Percentiles rank a stretch among this genome's conserved stretches.
Conservation (phyloP, 2,113 vertebrate species). For the Saiga tatarica region DNA sequence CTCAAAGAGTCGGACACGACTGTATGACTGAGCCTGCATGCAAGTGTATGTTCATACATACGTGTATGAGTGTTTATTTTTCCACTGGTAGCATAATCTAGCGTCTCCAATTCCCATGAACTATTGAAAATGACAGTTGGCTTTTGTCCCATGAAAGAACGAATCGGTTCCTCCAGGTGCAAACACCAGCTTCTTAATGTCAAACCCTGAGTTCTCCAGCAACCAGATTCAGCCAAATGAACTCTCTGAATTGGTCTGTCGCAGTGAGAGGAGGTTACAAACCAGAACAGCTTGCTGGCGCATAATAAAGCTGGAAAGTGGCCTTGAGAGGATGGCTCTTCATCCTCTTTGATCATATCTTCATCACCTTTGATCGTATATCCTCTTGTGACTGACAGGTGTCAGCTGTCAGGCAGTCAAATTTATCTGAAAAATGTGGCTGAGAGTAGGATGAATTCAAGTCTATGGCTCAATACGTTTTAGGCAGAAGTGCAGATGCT, state of each 20-base stretch:
- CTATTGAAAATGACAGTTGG: conserved; percentile 13
- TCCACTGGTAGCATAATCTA: not conserved
- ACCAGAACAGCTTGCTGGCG: not conserved
- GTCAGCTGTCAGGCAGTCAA: not conserved
- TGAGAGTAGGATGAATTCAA: not conserved
- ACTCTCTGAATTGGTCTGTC: not conserved
- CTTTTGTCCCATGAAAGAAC: not conserved
- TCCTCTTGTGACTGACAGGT: not conserved
- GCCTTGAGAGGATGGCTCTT: not conserved
- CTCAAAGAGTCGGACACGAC: not conserved
- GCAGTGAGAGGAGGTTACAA: not conserved
- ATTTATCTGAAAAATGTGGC: not conserved
- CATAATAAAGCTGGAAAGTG: not conserved
- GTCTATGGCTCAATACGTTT: not conserved
- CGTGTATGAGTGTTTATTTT: not conserved
- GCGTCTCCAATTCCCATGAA: not conserved
- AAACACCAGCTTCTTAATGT: not conserved
- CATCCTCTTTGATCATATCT: not conserved
- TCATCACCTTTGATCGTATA: not conserved
- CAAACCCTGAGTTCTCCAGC: not conserved
- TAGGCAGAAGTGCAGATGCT: not conserved
- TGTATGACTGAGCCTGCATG: not conserved
- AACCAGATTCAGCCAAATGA: not conserved
- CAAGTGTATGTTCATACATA: not conserved
- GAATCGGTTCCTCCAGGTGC: not conserved